Base-by-base conservation (phyloP, 2,113 vertebrate species). In the Cisticola juncidis region DNA sequence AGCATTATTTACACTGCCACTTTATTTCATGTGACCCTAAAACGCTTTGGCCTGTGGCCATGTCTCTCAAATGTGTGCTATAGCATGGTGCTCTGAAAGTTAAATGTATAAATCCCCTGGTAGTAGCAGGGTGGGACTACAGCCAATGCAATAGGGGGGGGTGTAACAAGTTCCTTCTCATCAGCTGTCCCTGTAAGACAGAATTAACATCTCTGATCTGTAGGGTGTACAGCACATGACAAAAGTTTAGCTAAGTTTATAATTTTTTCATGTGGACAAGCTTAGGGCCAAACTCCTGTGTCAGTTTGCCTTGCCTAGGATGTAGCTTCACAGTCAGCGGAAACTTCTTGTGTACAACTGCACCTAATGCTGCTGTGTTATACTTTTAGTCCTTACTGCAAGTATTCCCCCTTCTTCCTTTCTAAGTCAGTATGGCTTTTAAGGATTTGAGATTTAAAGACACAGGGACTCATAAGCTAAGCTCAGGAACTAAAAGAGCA, bases 131-230 rank as follows among this genome's bases (percentile, higher is more conserved):
- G 16, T 50, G 33, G 42, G 42, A 56, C 38, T 53, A 29, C 11
- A 84, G 33, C 28, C 71, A 53, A 14, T 6, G 19, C 35, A 83
- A 1, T 29, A 60, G 72, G 9, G 4, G 18, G 2, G 15, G 40
- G 5, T 57, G 21, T 6, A 80, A 20, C 12, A 79, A 74, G 50
- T 53, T 65, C 64, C 40, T 48, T 88, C 40, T 80, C 70, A 69
- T 2, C 68, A 53, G 58, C 51, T 60, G 35, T 29, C 1, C 1
- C 0, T 11, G 3, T 48, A 35, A 36, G 25, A 38, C 18, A 48
- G 56, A 21, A 36, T 51, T 61, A 84, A 58, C 44, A 58, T 1
- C 47, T 23, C 61, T 44, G 50, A 19, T 24, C 60, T 6, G 0
- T 8, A 31, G 7, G 15, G n/a, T 11, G 8, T 9, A 26, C 14